Evolutionary conservation across 1,140 invertebrate genomes (phyloP), one percentile per base, ranked within the genome.

Genomic region (Papilio aristodemus): DNA sequence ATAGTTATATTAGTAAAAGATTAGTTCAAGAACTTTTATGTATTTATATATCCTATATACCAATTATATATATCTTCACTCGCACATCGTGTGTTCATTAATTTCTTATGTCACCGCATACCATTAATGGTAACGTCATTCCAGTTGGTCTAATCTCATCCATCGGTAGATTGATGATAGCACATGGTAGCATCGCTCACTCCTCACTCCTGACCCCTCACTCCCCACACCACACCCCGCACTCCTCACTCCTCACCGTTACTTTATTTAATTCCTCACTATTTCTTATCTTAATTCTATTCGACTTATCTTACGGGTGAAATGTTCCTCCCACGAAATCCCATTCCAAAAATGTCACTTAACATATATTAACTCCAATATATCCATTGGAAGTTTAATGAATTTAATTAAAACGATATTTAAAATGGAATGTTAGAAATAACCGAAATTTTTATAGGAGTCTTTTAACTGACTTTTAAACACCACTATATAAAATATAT

Each of bases 281-380:
- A 46, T 46, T 46, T 46, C 41, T 46, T 43, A 43, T 43, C 41
- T 43, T 43, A 43, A 43, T 43, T 43, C 41, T 43, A 46, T 46
- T 46, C 10, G 19, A 54, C 46, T 54, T 54, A 19, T 54, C 19
- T 19, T 54, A 17, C 19, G 19, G 10, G 10, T 54, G 19, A 50
- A 50, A 22, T 50, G 17, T 54, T 54, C 22, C 19, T 22, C 46
- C 46, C 46, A 54, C 46, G 46, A n/a, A n/a, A n/a, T n/a, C n/a
- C n/a, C 19, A 22, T 54, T 22, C 43, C 19, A 17, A 17, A 46
- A 13, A 22, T 54, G 43, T 50, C 14, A 54, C 46, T 32, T 32
- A 10, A 25, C 19, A 19, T 54, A 19, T 13, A 22, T 22, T 25
- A 22, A 32, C 27, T 32, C 2, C 2, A 32, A 54, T 46, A 8